Percentiles rank a stretch among this genome's conserved stretches.
Conservation (phyloP, 2,888 invertebrate species). For the Calliphora vomitoria region DNA sequence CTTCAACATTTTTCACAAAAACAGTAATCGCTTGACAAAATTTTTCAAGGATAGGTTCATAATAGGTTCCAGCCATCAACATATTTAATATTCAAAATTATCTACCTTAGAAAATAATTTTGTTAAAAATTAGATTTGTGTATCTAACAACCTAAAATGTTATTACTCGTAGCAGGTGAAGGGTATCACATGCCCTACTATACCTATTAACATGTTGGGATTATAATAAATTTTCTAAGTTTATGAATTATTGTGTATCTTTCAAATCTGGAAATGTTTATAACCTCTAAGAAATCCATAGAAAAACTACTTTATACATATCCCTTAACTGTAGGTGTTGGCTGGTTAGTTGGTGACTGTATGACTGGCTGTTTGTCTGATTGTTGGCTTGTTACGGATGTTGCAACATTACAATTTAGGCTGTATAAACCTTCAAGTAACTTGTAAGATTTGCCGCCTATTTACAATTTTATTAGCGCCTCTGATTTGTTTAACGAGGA, state of each 20-base stretch:
- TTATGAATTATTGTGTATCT: conserved; percentile 58
- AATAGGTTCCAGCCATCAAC: no score
- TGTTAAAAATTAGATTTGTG: no score
- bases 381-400: conserved; percentile 42
- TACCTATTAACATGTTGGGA: neutral
- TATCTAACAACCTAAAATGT: no score
- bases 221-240: neutral
- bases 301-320: conserved; percentile 5
- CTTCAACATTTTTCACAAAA: no score
- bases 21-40: no score
- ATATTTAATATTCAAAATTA: no score
- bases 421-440: conserved; percentile 49
- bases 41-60: no score
- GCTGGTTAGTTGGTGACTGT: conserved; percentile 25
- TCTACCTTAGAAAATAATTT: no score
- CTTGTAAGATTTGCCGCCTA: conserved; percentile 73
- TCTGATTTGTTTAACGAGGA: conserved; percentile 74
- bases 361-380: conserved; percentile 22
- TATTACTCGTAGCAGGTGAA: neutral
- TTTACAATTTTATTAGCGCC: conserved; percentile 75
- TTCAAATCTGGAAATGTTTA: conserved; percentile 52
- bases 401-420: conserved; percentile 57
- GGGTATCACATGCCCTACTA: neutral
- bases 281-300: conserved; percentile 36
- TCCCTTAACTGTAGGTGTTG: conserved; percentile 69